Conservation (phyloP, 2,797 vertebrate species). For the Brotula barbata region DNA sequence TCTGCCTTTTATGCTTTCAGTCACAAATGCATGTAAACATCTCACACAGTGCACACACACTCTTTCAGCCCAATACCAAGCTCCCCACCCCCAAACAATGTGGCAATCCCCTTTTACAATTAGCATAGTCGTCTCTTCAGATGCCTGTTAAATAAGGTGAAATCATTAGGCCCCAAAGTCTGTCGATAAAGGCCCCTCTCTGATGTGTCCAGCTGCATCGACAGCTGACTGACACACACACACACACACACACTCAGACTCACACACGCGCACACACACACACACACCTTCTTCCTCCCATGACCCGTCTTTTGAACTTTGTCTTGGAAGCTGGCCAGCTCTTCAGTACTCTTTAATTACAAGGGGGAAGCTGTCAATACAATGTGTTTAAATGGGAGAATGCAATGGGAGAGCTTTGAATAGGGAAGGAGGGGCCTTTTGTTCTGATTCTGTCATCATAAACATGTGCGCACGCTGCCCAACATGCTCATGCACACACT, state of each 20-base stretch:
- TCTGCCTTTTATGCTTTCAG: conserved; percentile 17
- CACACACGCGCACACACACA: conserved; percentile 19
- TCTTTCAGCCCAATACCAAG: conserved; percentile 40
- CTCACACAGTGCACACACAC: conserved; percentile 15
- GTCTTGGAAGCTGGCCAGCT: conserved; percentile 98
- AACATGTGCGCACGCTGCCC: conserved; percentile 22
- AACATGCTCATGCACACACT: conserved; percentile 11
- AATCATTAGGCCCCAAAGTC: conserved; percentile 92
- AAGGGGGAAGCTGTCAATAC: conserved; percentile 99
- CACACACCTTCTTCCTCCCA: conserved; percentile 82
- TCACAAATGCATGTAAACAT: too few relatives aligned
- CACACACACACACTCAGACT: conserved; percentile 31
- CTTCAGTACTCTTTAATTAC: conserved; percentile 99
- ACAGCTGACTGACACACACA: conserved; percentile 76
- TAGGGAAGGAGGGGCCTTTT: conserved; percentile 82
- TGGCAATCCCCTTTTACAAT: conserved; percentile 83
- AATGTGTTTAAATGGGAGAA: conserved; percentile 99
- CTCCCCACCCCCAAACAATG: conserved; percentile 58
- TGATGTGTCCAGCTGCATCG: conserved; percentile 90
- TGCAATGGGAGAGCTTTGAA: conserved; percentile 83
- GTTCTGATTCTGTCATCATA: conserved; percentile 83
- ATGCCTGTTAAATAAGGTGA: conserved; percentile 95
- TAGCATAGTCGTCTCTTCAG: conserved; percentile 95
- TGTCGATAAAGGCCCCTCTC: conserved; percentile 93
- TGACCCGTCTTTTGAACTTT: conserved; percentile 99